These are phyloP conservation scores for Apis dorsata DNA, from an alignment of 1,140 invertebrate genomes.

Conservation along the genomic window DNA sequence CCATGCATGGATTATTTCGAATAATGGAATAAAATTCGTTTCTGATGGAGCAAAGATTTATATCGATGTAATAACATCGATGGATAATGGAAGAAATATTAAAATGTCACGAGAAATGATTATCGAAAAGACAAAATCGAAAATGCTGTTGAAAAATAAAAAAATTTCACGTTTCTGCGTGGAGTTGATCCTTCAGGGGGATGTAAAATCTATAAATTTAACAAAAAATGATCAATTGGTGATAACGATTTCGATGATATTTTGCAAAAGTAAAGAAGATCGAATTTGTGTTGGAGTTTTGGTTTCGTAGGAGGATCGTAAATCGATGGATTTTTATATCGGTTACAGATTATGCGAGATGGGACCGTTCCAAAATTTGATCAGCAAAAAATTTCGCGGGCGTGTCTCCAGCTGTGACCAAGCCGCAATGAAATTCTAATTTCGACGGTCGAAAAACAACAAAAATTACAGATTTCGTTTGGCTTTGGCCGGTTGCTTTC, in stretches of 20 bases:
- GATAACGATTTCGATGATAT: no score
- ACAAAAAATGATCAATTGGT: no score
- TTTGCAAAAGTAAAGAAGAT: background rate
- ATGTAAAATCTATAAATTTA: no score
- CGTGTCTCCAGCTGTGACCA: background rate
- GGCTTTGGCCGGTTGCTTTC: background rate
- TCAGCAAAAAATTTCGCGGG: constrained; percentile 6
- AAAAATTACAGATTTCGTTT: constrained; percentile 32
- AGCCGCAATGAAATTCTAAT: constrained; percentile 43
- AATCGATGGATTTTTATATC: background rate
- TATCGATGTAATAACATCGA: no score
- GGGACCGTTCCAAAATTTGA: background rate
- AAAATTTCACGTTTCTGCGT: no score
- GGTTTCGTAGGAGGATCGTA: background rate
- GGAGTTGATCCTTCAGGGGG: no score
- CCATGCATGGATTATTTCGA: background rate
- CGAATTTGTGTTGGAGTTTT: no score
- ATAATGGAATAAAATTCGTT: background rate
- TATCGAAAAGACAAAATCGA: no score
- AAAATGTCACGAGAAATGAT: no score
- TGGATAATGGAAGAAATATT: no score
- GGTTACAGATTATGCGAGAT: background rate
- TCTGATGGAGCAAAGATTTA: background rate
- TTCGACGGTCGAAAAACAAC: constrained; percentile 24
- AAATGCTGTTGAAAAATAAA: no score